Base-by-base conservation (phyloP, 2,113 vertebrate genomes). In the Elachura formosa region DNA sequence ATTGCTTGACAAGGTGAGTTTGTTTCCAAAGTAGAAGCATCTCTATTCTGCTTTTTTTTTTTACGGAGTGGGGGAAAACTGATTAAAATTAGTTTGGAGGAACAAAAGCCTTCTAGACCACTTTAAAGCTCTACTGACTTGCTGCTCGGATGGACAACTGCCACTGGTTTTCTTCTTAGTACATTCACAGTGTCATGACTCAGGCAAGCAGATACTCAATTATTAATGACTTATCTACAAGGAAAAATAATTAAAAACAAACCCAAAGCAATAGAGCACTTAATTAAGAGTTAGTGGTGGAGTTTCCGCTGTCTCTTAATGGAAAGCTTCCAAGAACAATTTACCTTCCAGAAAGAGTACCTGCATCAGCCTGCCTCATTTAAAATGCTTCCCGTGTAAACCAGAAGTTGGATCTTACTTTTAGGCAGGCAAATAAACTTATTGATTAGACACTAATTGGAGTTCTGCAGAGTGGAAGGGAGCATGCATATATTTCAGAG, bases 191-290 rank as follows among this genome's bases (percentile, higher is more conserved):
- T 96, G 87, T 96, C 92, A 86, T 93, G 93, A 90, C 87, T 97
- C 72, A 93, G 85, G 90, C 72, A 90, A 96, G 82, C 75, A 92
- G 72, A 72, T 94, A 88, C 85, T 94, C 96, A 96, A 96, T 97
- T 95, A 96, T 97, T 95, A 94, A 97, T 95, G 95, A 96, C 92
- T 95, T 96, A 95, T 94, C 95, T 95, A 96, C 90, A 92, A 95
- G 90, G 92, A 94, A 96, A 95, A 96, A 96, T 95, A 96, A 96
- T 95, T 96, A 94, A 86, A 96, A 96, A 86, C 93, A 89, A 95
- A 96, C 93, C 78, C 87, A 94, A 94, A 95, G 92, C 94, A 96
- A 95, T 90, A 93, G 94, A 97, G 72, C 92, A 96, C 93, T 97
- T 96, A 96, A 96, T 97, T 97, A 97, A 96, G 94, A 90, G 90